phyloP scores from a whole-genome alignment of 1,140 invertebrate species.

The Ridgeia piscesae region DNA sequence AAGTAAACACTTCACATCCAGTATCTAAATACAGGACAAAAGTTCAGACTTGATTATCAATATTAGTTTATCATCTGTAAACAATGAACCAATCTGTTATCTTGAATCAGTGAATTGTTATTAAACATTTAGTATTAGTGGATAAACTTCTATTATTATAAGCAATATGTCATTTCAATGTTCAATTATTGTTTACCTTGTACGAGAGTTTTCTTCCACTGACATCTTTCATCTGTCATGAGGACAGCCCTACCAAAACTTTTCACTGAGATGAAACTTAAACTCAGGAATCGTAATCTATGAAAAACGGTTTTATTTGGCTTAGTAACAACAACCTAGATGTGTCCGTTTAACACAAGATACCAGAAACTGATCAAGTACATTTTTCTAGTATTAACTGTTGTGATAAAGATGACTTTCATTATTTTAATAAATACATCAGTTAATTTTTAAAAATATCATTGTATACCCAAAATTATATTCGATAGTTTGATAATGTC shows the following conservation, averaged over 20 bases:
- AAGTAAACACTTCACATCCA: neutral
- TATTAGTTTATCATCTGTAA: neutral
- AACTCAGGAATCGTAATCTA: constrained; percentile 61
- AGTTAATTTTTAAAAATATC: no score
- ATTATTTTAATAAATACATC: no score
- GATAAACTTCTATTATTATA: neutral
- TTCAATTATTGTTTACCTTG: constrained; percentile 34
- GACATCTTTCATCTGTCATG: constrained; percentile 36
- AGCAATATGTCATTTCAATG: neutral
- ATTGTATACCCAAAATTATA: no score
- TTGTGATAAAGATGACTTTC: no score
- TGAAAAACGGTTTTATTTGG: constrained; percentile 16
- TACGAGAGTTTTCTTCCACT: constrained; percentile 36
- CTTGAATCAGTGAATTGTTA: neutral
- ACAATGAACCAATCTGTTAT: neutral
- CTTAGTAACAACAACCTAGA: neutral
- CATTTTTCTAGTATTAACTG: no score
- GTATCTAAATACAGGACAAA: neutral
- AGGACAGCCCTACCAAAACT: constrained; percentile 37
- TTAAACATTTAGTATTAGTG: neutral
- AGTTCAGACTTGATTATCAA: no score
- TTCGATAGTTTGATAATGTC: no score
- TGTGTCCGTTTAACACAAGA: neutral
- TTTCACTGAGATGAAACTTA: constrained; percentile 58
- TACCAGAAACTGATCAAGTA: neutral